These are phyloP conservation scores for Sceliomorpha sp. DNA, from an alignment of 2,888 invertebrate species.

Conservation along the genomic window DNA sequence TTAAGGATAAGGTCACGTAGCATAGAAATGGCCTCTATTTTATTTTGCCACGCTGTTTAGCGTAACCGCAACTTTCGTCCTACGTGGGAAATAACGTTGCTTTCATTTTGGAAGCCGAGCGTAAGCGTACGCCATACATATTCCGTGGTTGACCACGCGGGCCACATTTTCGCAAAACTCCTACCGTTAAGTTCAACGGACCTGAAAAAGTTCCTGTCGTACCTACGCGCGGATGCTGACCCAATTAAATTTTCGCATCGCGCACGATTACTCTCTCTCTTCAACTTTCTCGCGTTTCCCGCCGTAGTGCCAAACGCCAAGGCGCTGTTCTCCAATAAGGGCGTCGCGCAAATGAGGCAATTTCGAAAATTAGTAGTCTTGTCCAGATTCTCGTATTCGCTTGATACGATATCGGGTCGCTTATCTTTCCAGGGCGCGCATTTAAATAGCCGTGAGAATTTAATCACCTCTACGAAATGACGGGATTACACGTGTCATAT, in stretches of 20 bases:
- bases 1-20: too few species aligned
- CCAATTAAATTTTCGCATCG: constrained; percentile 70
- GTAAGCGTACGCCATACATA: constrained; percentile 19
- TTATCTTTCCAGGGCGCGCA: too few species aligned
- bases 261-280: constrained; percentile 23
- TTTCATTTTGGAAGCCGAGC: background rate
- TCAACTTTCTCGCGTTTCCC: constrained; percentile 38
- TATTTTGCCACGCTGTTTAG: too few species aligned
- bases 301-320: too few species aligned
- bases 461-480: constrained; percentile 22
- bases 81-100: background rate
- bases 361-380: constrained; percentile 29
- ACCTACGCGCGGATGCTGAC: constrained; percentile 55
- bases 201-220: constrained; percentile 60
- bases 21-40: too few species aligned
- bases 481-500: too few species aligned
- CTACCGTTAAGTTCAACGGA: constrained; percentile 64
- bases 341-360: constrained; percentile 21
- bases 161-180: constrained; percentile 23
- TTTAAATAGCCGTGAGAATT: too few species aligned
- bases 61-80: too few species aligned
- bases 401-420: too few species aligned
- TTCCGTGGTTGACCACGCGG: constrained; percentile 28
- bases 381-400: constrained; percentile 14
- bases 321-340: constrained; percentile 13